A percentile compares a stretch with the other conserved stretches of the same genome.
phyloP scores from a whole-genome alignment of 1,140 invertebrate genomes.

The Geopemphigus sp. region DNA sequence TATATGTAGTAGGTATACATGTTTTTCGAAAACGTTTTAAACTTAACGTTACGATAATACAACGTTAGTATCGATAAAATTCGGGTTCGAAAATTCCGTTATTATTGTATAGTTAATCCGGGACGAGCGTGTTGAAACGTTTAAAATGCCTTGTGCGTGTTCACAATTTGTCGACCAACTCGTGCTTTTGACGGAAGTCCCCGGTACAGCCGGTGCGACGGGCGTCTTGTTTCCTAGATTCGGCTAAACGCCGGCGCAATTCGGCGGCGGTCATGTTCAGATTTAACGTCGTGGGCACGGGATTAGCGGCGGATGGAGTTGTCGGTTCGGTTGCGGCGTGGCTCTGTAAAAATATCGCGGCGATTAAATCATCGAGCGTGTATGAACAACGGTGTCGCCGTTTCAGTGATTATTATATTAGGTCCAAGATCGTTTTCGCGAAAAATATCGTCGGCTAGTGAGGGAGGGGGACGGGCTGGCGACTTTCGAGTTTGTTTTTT shows the following conservation, averaged over 20 bases:
- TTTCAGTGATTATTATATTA: too few species aligned
- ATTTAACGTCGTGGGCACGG: constrained; percentile 60
- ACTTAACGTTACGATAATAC: too few species aligned
- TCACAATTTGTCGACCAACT: constrained; percentile 85
- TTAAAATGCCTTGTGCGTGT: too few species aligned
- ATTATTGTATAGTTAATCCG: neutral
- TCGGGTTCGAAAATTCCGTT: too few species aligned
- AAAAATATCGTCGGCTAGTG: too few species aligned
- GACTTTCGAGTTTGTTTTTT: too few species aligned
- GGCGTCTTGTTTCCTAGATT: constrained; percentile 81
- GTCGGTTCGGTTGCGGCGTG: neutral
- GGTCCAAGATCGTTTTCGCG: too few species aligned
- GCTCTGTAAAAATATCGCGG: constrained; percentile 2
- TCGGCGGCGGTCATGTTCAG: constrained; percentile 84
- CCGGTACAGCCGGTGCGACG: constrained; percentile 62
- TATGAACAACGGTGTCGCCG: too few species aligned
- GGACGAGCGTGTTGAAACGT: neutral
- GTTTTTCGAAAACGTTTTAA: too few species aligned
- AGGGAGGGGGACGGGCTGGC: too few species aligned
- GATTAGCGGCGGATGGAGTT: neutral
- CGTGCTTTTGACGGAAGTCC: constrained; percentile 80
- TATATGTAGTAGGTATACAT: neutral
- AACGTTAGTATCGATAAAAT: too few species aligned
- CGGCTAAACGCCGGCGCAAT: constrained; percentile 77
- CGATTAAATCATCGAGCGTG: too few species aligned